Conservation (phyloP, 2,888 invertebrate genomes). For the Gonocerus acuteangulatus region DNA sequence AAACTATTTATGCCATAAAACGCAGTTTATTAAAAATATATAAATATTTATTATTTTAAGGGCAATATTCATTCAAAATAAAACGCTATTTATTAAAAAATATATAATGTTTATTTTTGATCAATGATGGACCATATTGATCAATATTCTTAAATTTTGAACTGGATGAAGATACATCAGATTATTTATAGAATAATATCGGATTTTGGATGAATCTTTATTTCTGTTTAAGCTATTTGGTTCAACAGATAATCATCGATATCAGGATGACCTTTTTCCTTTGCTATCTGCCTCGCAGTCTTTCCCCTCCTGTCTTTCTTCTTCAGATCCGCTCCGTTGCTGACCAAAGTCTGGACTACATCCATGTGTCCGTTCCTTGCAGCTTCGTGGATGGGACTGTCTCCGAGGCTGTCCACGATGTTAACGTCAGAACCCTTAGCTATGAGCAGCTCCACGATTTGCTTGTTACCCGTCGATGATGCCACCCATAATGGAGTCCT, state of each 20-base stretch:
- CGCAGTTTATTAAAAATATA: too few relatives aligned
- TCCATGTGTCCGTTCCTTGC: neutral
- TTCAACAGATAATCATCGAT: neutral
- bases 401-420: neutral
- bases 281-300: neutral
- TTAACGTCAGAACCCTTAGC: neutral
- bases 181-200: too few relatives aligned
- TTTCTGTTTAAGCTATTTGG: too few relatives aligned
- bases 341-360: neutral
- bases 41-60: too few relatives aligned
- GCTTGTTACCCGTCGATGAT: neutral
- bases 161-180: too few relatives aligned
- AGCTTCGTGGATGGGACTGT: conserved; percentile 7
- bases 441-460: neutral
- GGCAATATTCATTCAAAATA: too few relatives aligned
- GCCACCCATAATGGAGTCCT: conserved; percentile 9
- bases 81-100: too few relatives aligned
- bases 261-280: neutral
- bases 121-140: too few relatives aligned
- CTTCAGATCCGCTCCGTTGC: neutral
- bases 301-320: neutral
- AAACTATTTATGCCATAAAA: too few relatives aligned
- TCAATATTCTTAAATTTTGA: too few relatives aligned
- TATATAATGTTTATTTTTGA: too few relatives aligned
- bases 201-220: too few relatives aligned